These are phyloP conservation scores for Rana temporaria DNA, from an alignment of 2,113 vertebrate genomes.

Conservation along the genomic window DNA sequence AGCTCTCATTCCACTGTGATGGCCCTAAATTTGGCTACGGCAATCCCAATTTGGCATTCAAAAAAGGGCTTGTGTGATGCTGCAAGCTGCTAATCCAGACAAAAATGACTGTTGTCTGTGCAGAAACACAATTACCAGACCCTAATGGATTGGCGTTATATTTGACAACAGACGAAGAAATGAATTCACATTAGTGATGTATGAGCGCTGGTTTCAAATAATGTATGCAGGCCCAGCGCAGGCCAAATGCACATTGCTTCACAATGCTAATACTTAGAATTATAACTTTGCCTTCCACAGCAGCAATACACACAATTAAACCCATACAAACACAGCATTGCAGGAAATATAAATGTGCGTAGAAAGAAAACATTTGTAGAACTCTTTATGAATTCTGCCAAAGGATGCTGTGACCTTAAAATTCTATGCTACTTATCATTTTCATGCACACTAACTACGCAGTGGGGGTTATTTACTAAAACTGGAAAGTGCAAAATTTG, in stretches of 20 bases:
- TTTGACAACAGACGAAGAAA: slow-evolving; percentile 2
- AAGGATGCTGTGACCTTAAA: too few species aligned
- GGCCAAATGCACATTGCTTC: neutral
- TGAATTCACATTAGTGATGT: slow-evolving; percentile 18
- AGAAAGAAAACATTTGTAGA: too few species aligned
- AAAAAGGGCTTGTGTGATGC: slow-evolving; percentile 10
- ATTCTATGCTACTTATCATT: too few species aligned
- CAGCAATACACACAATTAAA: too few species aligned
- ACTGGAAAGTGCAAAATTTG: too few species aligned
- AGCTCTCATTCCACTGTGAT: neutral
- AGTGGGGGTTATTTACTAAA: too few species aligned
- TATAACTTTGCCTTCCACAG: too few species aligned
- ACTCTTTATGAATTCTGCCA: too few species aligned
- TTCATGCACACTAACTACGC: too few species aligned
- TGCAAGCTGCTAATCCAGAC: slow-evolving; percentile 40
- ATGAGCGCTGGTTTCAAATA: slow-evolving; percentile 16
- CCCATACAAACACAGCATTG: too few species aligned
- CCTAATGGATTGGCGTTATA: slow-evolving; percentile 21
- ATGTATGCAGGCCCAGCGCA: neutral
- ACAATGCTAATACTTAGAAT: too few species aligned
- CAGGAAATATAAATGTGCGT: too few species aligned
- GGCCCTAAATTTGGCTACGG: neutral
- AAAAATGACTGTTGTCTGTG: slow-evolving; percentile 43
- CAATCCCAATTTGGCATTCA: neutral
- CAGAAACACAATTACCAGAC: slow-evolving; percentile 38